Evolutionary conservation across 2,797 vertebrate genomes (phyloP), one percentile per base, ranked within the genome.

Genomic region (Cryptoprocta ferox): DNA sequence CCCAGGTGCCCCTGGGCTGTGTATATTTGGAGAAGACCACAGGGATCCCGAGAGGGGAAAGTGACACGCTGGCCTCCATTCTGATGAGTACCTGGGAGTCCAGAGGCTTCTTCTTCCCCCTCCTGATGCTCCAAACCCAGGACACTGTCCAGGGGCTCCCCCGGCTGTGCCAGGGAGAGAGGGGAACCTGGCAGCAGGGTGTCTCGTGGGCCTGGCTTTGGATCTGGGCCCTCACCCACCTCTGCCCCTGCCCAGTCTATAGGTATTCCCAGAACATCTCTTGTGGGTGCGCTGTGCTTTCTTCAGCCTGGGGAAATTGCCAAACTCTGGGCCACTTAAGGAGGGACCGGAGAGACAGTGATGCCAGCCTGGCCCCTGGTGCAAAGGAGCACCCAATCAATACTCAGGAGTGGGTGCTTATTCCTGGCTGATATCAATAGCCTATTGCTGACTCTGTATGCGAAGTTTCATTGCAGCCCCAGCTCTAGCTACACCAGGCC

Each of bases 41-140:
- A 28, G 81, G 68, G 65, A 71, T 84, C 83, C 71, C 42, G 59
- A 86, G 96, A 83, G 88, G 96, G 89, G 86, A 95, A 78, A 66
- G 81, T 39, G 66, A 94, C 80, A 86, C 0, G 12, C 18, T 88
- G 94, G 90, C 88, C 71, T 88, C 45, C 53, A 32, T 86, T 95
- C 71, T 61, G 75, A 87, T 1, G 15, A 50, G 61, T 45, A 5
- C 68, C 32, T 63, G 15, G 65, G n/a, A 6, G n/a, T 14, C 16
- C 8, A 26, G 35, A 73, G 42, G 19, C 3, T 18, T 42, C 50
- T 90, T 16, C 81, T 76, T 59, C 32, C 66, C 18, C 32, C n/a
- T 10, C 24, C 37, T 6, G n/a, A 24, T 53, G 83, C 79, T 61
- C 26, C 26, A 16, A 68, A 79, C 19, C 39, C 56, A 89, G 95